Percentiles rank a stretch among this genome's conserved stretches.
Evolutionary conservation across 2,797 vertebrate species (phyloP).

Genomic region (Vireo griseus): DNA sequence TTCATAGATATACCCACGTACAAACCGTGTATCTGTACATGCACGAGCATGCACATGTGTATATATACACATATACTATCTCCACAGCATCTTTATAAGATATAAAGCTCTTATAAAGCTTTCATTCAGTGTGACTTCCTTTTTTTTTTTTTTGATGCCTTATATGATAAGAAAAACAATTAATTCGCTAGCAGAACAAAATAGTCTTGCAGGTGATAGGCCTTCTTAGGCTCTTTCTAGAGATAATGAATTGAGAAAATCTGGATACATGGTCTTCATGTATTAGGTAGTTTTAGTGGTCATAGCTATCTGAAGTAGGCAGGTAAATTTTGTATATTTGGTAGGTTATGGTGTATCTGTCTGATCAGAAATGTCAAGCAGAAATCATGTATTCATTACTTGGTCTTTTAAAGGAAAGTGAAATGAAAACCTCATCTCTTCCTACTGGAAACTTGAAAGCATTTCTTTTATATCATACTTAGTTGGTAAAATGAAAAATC

Average conservation of each 20-base stretch:
- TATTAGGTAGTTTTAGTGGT: background rate
- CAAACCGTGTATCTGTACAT: background rate
- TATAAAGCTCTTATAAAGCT: background rate
- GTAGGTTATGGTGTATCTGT: background rate
- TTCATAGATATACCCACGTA: background rate
- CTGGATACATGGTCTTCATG: background rate
- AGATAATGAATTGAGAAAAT: background rate
- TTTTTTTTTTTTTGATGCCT: background rate
- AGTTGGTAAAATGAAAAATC: background rate
- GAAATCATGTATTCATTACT: background rate
- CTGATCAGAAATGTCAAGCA: background rate
- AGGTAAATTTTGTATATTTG: background rate
- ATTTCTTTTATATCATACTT: background rate
- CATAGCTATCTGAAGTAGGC: background rate
- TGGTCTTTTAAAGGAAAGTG: background rate
- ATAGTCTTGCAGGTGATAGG: background rate
- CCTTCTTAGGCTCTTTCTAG: background rate
- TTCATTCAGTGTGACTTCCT: background rate
- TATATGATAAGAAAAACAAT: background rate
- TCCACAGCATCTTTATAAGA: background rate
- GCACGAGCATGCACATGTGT: rapidly evolving
- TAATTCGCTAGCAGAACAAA: background rate
- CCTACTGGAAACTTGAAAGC: background rate
- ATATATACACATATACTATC: rapidly evolving
- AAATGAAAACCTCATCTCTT: background rate